These are phyloP conservation scores for Hydractinia echinata DNA, from an alignment of 30 jellyfish, hydroid and myxozoan species.

Conservation along the genomic window DNA sequence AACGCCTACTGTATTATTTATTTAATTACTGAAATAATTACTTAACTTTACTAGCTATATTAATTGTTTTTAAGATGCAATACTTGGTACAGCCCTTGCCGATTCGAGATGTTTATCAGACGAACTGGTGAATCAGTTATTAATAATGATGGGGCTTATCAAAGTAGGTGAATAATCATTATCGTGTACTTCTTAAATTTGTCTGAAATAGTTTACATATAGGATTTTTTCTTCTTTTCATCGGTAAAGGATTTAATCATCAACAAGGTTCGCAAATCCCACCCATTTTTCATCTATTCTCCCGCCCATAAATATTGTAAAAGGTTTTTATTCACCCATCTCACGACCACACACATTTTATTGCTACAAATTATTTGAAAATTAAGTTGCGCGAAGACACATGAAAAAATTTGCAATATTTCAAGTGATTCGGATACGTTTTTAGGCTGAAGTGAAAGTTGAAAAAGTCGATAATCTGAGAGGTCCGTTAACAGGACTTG, in stretches of 20 bases:
- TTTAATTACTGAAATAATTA: background rate
- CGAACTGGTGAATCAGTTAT: constrained; percentile 24
- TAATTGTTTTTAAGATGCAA: constrained; percentile 38
- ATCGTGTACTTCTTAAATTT: no score
- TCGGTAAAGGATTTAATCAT: no score
- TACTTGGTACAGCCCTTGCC: constrained; percentile 41
- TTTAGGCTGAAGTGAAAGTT: constrained; percentile 64
- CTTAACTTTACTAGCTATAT: background rate
- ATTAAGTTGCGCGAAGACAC: background rate
- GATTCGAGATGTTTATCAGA: constrained; percentile 18
- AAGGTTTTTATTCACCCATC: no score
- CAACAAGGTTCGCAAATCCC: no score
- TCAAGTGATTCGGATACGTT: background rate
- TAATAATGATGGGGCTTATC: constrained; percentile 59
- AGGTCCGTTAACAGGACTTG: constrained; percentile 70
- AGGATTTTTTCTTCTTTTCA: no score
- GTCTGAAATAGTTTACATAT: no score
- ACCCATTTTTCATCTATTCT: no score
- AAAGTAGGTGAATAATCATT: constrained; percentile 1
- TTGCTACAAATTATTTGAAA: no score
- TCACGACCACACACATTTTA: no score
- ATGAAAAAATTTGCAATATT: background rate
- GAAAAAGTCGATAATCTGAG: constrained; percentile 38
- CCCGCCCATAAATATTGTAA: no score
- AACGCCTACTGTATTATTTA: background rate